Evolutionary conservation across 2,888 invertebrate genomes (phyloP), one percentile per base, ranked within the genome.

Genomic region (Anagyrus pseudococci): DNA sequence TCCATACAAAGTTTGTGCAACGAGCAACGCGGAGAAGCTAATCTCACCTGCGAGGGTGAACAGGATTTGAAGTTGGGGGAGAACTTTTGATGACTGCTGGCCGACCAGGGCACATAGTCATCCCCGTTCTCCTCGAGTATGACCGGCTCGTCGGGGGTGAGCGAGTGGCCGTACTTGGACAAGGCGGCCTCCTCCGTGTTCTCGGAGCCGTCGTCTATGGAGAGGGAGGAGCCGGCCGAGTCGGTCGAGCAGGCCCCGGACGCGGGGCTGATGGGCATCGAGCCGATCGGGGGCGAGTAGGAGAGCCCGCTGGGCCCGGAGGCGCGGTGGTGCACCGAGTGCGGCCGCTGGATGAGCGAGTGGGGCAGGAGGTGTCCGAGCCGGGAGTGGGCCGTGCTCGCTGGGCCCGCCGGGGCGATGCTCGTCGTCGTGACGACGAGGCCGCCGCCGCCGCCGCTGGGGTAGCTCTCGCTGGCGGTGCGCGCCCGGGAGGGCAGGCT

Each of bases 401-500:
- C 25, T 50, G 13, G 33, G 2, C 19, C 17, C 26, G 41, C 49
- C 33, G 52, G 33, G n/a, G 15, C 47, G 4, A 7, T 22, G 10
- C 15, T 22, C 22, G 44, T 44, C 13, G 37, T 43, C n/a, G 43
- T 43, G 43, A n/a, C 19, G 22, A 23, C 13, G 47, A 47, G 25
- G 49, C 49, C 4, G 29, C 4, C n/a, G 29, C 4, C 23, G 46
- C 29, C 15, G 8, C 10, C 15, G 26, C 49, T 29, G 1, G 17
- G 78, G 59, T 81, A 82, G 63, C 87, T 85, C 74, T 89, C 89
- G 72, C 87, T 88, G 46, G 85, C 84, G 15, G 88, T 87, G 40
- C 89, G 85, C 40, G 90, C 86, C 65, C 92, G 84, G 15, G 91
- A 87, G 4, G 92, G 93, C 85, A 94, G 87, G 76, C 92, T 93